Base-by-base conservation (phyloP, 2,888 invertebrate species). In the Philaethria dido region DNA sequence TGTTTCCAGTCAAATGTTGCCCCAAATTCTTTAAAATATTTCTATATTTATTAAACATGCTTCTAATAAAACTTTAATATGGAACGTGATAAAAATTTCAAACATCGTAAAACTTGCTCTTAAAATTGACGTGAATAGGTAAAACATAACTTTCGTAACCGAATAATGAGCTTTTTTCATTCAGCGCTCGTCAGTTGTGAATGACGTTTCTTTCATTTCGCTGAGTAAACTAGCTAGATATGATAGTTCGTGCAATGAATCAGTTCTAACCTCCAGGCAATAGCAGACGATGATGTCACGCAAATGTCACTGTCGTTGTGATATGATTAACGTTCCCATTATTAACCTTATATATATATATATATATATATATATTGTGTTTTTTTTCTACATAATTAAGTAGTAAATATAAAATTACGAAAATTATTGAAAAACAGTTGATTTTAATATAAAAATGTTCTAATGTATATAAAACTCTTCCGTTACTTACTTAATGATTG, bases 261-360 rank as follows among this genome's bases (percentile, higher is more conserved):
- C 69, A 71, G 62, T 33, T 50, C n/a, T 16, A 52, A 16, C 52
- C 29, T 47, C 47, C 4, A 25, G 25, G 47, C 59, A 22, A 18
- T 55, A 57, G 64, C 29, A 36, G 42, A 42, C 39, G 65, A 36
- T 71, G 70, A 71, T 64, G 69, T 71, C 66, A 71, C 64, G 39
- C 39, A 36, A 69, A 64, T 64, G 63, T 62, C 68, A 64, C 66
- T 55, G 25, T 42, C 29, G 18, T 14, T 47, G 44, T n/a, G 47
- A 39, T 36, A 25, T n/a, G 22, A 25, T 47, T 47, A 29, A 47
- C 44, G 11, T 14, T 18, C 13, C 14, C 13, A 42, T n/a, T 0
- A n/a, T 42, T 22, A 22, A 22, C 3, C 8, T 11, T 2, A 22
- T 55, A 20, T 47, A 22, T 22, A 13, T 18, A 8, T 1, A n/a